Conservation (phyloP, 2,797 vertebrate genomes). For the Novumbra hubbsi region DNA sequence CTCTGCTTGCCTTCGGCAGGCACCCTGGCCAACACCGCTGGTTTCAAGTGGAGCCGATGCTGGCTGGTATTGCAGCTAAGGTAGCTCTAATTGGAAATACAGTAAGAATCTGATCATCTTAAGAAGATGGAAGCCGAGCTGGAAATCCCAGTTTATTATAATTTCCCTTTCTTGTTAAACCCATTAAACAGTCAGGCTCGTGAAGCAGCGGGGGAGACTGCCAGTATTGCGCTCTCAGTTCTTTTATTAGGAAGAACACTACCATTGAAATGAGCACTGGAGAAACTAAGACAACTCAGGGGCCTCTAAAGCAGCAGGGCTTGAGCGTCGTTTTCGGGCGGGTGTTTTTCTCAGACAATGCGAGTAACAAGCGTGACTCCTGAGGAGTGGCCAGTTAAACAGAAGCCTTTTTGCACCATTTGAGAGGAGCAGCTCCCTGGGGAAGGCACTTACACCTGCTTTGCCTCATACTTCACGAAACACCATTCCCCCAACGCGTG, state of each 20-base stretch:
- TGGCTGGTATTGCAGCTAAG: background rate
- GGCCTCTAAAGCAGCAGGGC: slow-evolving; percentile 56
- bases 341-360: slow-evolving; percentile 15
- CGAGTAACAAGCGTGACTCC: slow-evolving; percentile 62
- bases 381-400: slow-evolving; percentile 58
- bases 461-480: slow-evolving; percentile 71
- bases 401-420: slow-evolving; percentile 61
- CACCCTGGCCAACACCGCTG: background rate
- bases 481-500: slow-evolving; percentile 53
- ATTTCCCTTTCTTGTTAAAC: slow-evolving; percentile 69
- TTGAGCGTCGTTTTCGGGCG: slow-evolving; percentile 38
- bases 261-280: slow-evolving; percentile 62
- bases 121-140: slow-evolving; percentile 53
- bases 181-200: slow-evolving; percentile 67
- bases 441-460: slow-evolving; percentile 69
- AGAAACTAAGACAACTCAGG: slow-evolving; percentile 46
- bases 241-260: slow-evolving; percentile 59
- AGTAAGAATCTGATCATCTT: slow-evolving; percentile 42
- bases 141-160: slow-evolving; percentile 67
- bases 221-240: slow-evolving; percentile 61
- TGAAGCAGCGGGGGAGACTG: slow-evolving; percentile 67
- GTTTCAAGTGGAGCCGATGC: background rate
- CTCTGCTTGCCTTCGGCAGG: background rate
- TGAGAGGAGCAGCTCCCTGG: slow-evolving; percentile 65
- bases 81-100: slow-evolving; percentile 38